These are phyloP conservation scores for Vespertilio murinus DNA, from an alignment of 2,797 vertebrate species.

Conservation along the genomic window DNA sequence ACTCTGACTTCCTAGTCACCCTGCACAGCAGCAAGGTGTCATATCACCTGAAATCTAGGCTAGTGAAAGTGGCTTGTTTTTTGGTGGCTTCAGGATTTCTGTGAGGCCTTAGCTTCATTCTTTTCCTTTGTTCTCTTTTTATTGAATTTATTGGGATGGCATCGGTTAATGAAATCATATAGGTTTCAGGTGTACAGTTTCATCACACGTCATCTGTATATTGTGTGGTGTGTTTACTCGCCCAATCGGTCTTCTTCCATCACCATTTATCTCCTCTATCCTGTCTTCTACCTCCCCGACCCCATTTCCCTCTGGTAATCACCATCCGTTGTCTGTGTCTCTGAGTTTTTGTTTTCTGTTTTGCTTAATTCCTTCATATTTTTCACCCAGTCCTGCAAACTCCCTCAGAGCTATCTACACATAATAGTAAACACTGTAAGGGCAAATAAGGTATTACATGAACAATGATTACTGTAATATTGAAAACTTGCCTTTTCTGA, in stretches of 20 bases:
- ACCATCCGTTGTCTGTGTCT: neutral
- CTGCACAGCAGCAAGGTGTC: neutral
- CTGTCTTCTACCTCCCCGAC: neutral
- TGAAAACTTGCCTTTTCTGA: slow-evolving; percentile 17
- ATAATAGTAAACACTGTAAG: neutral
- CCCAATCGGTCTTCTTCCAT: neutral
- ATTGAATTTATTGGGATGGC: neutral
- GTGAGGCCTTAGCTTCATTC: neutral
- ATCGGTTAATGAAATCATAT: neutral
- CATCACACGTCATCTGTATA: neutral
- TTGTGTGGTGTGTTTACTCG: neutral
- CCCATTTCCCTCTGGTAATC: neutral
- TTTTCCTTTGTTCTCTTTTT: neutral
- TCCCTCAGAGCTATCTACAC: neutral
- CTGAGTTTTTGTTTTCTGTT: neutral
- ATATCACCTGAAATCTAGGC: neutral
- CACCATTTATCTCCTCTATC: neutral
- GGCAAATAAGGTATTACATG: neutral
- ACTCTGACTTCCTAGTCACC: neutral
- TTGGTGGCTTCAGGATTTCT: neutral
- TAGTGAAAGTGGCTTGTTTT: neutral
- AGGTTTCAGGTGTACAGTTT: neutral
- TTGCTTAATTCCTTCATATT: neutral
- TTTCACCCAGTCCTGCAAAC: neutral
- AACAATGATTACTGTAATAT: neutral